Conservation (phyloP, 30 jellyfish, hydroid and myxozoan genomes). For the Hydractinia symbiolongicarpus region DNA sequence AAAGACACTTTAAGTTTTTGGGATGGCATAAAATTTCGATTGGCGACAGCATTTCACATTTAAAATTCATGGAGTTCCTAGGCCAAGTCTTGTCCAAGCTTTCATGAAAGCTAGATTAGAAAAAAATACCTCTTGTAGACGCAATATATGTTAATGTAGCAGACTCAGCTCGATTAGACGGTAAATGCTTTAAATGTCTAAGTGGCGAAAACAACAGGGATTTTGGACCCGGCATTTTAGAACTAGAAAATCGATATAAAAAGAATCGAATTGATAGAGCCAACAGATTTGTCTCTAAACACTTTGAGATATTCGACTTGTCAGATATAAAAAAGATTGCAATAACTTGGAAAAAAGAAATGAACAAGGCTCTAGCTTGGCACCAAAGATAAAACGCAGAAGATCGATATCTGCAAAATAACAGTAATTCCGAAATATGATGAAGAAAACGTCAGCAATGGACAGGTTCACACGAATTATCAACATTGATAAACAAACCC, state of each 20-base stretch:
- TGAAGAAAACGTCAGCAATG: slow-evolving; percentile 7
- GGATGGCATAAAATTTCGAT: slow-evolving; percentile 17
- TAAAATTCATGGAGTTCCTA: slow-evolving; percentile 29
- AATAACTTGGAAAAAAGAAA: neutral
- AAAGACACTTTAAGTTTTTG: slow-evolving; percentile 27
- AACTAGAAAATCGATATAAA: neutral
- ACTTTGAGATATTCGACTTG: neutral
- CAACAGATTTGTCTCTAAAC: neutral
- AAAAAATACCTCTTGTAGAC: neutral
- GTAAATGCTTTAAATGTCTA: slow-evolving; percentile 13
- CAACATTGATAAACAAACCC: neutral
- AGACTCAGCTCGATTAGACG: slow-evolving; percentile 43
- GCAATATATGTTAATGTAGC: slow-evolving; percentile 21
- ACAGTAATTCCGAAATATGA: neutral
- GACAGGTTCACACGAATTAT: neutral
- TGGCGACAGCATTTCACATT: slow-evolving; percentile 31
- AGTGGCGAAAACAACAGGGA: slow-evolving; percentile 20
- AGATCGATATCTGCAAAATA: slow-evolving; percentile 15
- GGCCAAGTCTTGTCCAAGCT: slow-evolving; percentile 37
- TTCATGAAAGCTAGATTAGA: slow-evolving; percentile 14
- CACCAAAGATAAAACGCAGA: slow-evolving; percentile 4
- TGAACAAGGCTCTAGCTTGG: neutral
- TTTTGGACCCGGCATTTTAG: slow-evolving; percentile 7
- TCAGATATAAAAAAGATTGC: neutral
- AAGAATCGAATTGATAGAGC: neutral